phyloP scores from a whole-genome alignment of 2,113 vertebrate species.

The Epinephelus fuscoguttatus region DNA sequence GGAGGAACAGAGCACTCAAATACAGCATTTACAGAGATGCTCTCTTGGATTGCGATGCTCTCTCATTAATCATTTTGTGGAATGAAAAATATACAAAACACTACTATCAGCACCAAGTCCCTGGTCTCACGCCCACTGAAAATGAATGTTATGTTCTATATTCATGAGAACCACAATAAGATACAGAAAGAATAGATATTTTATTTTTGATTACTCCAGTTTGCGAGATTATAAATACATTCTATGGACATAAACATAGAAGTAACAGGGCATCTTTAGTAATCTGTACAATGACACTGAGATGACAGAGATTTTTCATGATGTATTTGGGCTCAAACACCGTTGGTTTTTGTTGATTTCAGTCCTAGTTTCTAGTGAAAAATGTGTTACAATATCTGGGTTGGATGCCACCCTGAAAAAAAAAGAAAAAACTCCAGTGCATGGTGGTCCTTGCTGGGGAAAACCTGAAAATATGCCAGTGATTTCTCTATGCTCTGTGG shows the following conservation, averaged over 20 bases:
- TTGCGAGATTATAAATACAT: slow-evolving; percentile 73
- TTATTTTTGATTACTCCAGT: slow-evolving; percentile 74
- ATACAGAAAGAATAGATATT: slow-evolving; percentile 75
- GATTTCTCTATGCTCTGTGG: slow-evolving; percentile 52
- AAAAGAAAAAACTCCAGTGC: slow-evolving; percentile 38
- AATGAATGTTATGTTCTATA: slow-evolving; percentile 54
- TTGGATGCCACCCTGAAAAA: not conserved
- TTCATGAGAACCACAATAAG: slow-evolving; percentile 68
- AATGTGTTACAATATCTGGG: slow-evolving; percentile 61
- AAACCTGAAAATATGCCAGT: slow-evolving; percentile 60
- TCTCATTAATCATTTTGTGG: slow-evolving; percentile 23
- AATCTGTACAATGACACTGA: slow-evolving; percentile 70
- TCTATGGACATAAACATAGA: slow-evolving; percentile 77
- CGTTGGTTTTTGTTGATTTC: slow-evolving; percentile 49
- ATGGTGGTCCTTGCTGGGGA: slow-evolving; percentile 24
- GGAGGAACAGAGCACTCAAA: slow-evolving; percentile 24
- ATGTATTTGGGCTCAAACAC: slow-evolving; percentile 57
- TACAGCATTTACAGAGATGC: slow-evolving; percentile 24
- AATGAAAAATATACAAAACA: slow-evolving; percentile 54
- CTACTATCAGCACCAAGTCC: slow-evolving; percentile 39
- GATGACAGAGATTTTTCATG: slow-evolving; percentile 63
- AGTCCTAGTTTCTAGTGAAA: slow-evolving; percentile 53
- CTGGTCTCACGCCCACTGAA: slow-evolving; percentile 10
- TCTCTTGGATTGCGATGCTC: slow-evolving; percentile 26
- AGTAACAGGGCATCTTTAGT: slow-evolving; percentile 72